Evolutionary conservation across 2,113 vertebrate genomes (phyloP).

Genomic region (Oreochromis spilurus): DNA sequence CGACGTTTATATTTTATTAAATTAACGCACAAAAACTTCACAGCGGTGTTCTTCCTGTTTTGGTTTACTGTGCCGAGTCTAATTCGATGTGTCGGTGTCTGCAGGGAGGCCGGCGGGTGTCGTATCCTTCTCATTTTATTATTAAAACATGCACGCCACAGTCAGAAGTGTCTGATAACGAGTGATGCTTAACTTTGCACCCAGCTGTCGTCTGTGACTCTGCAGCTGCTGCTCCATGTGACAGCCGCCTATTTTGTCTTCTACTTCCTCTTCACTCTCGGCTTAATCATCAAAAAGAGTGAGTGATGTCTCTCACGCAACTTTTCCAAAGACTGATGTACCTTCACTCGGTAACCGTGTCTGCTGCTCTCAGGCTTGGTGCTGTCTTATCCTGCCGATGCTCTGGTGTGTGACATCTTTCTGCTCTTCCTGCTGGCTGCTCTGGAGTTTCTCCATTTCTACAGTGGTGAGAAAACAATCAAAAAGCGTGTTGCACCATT

Average conservation of each 20-base stretch:
- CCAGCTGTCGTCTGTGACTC: conserved; percentile 77
- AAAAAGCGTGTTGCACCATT: neutral
- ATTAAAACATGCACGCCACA: neutral
- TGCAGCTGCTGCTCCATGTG: conserved; percentile 76
- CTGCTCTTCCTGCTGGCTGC: conserved; percentile 77
- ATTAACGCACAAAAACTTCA: neutral
- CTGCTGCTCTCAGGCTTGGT: conserved; percentile 68
- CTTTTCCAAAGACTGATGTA: neutral
- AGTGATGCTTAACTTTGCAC: conserved; percentile 10
- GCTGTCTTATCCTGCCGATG: conserved; percentile 75
- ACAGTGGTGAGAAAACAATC: conserved; percentile 67
- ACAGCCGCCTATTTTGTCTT: conserved; percentile 70
- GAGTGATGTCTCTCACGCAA: conserved; percentile 45
- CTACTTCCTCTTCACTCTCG: conserved; percentile 76
- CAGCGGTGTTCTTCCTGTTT: neutral
- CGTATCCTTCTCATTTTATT: conserved; percentile 35
- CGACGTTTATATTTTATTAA: neutral
- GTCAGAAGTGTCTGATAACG: neutral
- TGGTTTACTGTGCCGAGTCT: neutral
- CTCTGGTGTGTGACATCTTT: conserved; percentile 69
- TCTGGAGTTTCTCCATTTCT: conserved; percentile 69
- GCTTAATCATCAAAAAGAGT: conserved; percentile 83
- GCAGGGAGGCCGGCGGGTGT: conserved; percentile 20
- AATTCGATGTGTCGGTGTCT: neutral
- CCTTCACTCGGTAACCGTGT: neutral